phyloP scores from a whole-genome alignment of 2,797 vertebrate species.

The Champsocephalus gunnari region DNA sequence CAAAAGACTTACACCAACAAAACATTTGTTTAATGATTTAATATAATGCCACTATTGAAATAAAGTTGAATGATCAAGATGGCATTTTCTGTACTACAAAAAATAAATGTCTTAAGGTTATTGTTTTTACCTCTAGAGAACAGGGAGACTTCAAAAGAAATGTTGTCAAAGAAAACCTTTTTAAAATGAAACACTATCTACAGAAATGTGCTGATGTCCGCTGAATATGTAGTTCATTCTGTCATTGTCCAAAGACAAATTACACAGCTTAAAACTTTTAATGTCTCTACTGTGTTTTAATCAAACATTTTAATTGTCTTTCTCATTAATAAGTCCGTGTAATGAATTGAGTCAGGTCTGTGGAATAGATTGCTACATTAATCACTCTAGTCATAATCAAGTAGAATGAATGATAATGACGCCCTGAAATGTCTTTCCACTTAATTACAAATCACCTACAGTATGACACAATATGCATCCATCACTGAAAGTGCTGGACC shows the following conservation, averaged over 20 bases:
- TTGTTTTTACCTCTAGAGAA: neutral
- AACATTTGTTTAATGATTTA: neutral
- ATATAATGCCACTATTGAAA: neutral
- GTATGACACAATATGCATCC: slow-evolving; percentile 46
- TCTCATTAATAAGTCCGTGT: slow-evolving; percentile 50
- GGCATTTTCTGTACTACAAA: neutral
- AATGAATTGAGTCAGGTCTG: slow-evolving; percentile 65
- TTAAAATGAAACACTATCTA: neutral
- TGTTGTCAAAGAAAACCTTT: neutral
- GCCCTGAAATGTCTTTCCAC: slow-evolving; percentile 60
- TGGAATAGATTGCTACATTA: slow-evolving; percentile 67
- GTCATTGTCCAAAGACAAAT: slow-evolving; percentile 49
- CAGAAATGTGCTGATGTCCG: neutral
- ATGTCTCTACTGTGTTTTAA: slow-evolving; percentile 52
- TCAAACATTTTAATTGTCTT: slow-evolving; percentile 63
- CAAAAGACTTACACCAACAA: neutral
- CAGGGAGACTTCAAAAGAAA: neutral
- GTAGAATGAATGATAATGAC: slow-evolving; percentile 67
- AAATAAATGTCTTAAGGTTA: too few relatives aligned
- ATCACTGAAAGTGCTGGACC: slow-evolving; percentile 45
- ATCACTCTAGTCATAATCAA: slow-evolving; percentile 71
- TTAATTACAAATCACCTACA: slow-evolving; percentile 65
- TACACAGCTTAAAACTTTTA: slow-evolving; percentile 43
- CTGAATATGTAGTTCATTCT: neutral
- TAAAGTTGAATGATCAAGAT: neutral